Base-by-base conservation (phyloP, 2,113 vertebrate species). In the Neofelis nebulosa region DNA sequence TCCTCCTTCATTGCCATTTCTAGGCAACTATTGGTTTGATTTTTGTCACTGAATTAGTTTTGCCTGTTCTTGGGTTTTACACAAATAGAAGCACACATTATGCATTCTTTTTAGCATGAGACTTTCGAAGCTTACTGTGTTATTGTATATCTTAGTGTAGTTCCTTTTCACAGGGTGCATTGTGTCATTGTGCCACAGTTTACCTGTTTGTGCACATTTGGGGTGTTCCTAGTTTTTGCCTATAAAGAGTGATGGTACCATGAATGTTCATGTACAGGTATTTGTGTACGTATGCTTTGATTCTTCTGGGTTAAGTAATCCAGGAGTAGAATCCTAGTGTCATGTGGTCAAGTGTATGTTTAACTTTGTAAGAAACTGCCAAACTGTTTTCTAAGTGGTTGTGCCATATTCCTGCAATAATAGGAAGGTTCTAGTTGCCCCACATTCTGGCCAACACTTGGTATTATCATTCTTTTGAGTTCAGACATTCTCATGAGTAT, bases 11-110 rank as follows among this genome's bases (percentile, higher is more conserved):
- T 93, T n/a, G 21, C 81, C 18, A 81, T 93, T 38, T 93, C 15
- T 2, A 61, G 74, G 27, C 57, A 91, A 74, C 36, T 69, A 3
- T 23, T 95, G 55, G 55, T 80, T 25, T 80, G 41, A n/a, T 5
- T 95, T 97, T 93, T 93, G 52, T 89, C 63, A 38, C 10, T 80
- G 63, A 81, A 80, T 87, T 85, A 52, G 45, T 95, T 85, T 74
- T 95, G 33, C 55, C 5, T 95, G 15, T 36, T 86, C 15, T 57
- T 61, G 14, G 79, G 27, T 93, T 89, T 93, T 33, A 45, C 31
- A 74, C 91, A 76, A 86, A 61, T 50, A 76, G 33, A 69, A 25
- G 68, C 76, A 50, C 36, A 82, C 5, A n/a, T 85, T 90, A 14
- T 31, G 48, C 18, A 33, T 18, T 76, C 9, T 65, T 90, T 68